A percentile compares a stretch with the other conserved stretches of the same genome.
Conservation (phyloP, 2,797 vertebrate genomes). For the Lophotriccus pileatus region DNA sequence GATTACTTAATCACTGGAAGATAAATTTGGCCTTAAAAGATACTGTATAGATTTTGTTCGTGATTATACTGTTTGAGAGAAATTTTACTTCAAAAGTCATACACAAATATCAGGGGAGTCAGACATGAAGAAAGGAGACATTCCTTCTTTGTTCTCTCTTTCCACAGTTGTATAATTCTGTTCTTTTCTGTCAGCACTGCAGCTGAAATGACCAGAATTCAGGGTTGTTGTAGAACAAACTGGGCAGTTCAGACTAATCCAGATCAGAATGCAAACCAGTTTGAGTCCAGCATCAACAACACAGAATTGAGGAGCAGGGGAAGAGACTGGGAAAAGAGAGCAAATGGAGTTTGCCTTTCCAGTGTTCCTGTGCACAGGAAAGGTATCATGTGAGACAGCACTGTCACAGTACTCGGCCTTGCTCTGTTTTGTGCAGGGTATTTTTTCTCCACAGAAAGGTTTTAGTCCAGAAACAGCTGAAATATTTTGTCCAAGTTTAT, state of each 20-base stretch:
- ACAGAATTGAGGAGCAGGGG: not conserved
- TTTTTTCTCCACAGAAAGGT: rapidly evolving
- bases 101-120: not conserved
- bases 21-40: not conserved
- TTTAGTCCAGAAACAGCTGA: not conserved
- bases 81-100: not conserved
- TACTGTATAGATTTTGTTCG: not conserved
- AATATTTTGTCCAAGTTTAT: not conserved
- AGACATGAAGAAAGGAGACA: not conserved
- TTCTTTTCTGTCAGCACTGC: not conserved
- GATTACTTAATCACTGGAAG: not conserved
- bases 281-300: not conserved
- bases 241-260: not conserved
- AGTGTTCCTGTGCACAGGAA: not conserved
- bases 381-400: not conserved
- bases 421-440: not conserved
- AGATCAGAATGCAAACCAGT: not conserved
- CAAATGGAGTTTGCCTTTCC: not conserved
- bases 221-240: not conserved
- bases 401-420: not conserved
- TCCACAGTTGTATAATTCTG: not conserved
- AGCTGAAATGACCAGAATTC: not conserved
- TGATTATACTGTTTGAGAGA: not conserved
- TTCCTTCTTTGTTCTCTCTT: not conserved
- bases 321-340: not conserved